phyloP scores from a whole-genome alignment of 2,113 vertebrate genomes.

The Connochaetes taurinus region DNA sequence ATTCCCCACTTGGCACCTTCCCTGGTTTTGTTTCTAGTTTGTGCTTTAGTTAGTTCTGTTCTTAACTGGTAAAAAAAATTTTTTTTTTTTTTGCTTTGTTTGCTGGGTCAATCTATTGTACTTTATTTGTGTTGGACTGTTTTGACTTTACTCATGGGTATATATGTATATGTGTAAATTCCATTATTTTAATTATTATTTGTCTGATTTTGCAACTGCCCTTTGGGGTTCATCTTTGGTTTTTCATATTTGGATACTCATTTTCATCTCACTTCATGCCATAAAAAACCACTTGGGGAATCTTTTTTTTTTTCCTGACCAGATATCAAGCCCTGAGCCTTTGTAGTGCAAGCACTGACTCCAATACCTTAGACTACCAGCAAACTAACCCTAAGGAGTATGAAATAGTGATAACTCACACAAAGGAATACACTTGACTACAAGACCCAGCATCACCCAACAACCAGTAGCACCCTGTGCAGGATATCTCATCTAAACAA shows the following conservation, averaged over 20 bases:
- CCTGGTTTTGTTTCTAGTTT: background rate
- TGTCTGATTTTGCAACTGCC: background rate
- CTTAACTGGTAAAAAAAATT: rapidly evolving
- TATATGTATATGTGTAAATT: background rate
- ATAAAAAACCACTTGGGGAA: background rate
- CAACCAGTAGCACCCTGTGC: background rate
- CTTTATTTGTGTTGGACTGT: background rate
- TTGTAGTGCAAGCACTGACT: background rate
- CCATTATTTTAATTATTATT: background rate
- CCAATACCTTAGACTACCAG: background rate
- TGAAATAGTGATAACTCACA: background rate
- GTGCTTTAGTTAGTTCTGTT: background rate
- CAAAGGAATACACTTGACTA: background rate
- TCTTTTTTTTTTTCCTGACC: background rate
- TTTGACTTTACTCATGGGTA: background rate
- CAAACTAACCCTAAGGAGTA: background rate
- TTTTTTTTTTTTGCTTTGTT: background rate
- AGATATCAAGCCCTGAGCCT: background rate
- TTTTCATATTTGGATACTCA: background rate
- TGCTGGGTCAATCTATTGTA: rapidly evolving
- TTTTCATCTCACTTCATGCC: background rate
- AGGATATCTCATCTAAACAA: background rate
- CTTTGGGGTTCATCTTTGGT: background rate
- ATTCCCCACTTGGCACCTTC: background rate
- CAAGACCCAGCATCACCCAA: background rate